Percentiles rank a stretch among this genome's conserved stretches.
Conservation (phyloP, 1,140 invertebrate species). For the Aphaenogaster ashmeadi region DNA sequence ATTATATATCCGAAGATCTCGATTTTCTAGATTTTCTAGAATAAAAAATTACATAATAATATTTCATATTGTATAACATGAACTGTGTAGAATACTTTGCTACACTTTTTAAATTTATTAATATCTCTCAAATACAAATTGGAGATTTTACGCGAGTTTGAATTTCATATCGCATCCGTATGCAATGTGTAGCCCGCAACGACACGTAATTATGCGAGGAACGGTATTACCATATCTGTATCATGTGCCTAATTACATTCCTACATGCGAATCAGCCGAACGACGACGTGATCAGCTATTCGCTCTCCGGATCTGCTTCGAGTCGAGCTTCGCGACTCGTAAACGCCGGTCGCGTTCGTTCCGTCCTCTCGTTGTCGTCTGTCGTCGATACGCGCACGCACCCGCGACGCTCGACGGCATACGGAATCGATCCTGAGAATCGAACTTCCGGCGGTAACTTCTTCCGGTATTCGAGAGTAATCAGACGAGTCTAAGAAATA, state of each 20-base stretch:
- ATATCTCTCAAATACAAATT: background rate
- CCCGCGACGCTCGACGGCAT: constrained; percentile 77
- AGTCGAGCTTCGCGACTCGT: constrained; percentile 40
- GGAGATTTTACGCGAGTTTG: constrained; percentile 1
- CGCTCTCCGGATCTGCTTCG: constrained; percentile 30
- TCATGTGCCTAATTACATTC: constrained; percentile 76
- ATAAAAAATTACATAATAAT: background rate
- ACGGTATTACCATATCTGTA: constrained; percentile 70
- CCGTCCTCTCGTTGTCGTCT: constrained; percentile 68
- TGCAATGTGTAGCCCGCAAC: constrained; percentile 5
- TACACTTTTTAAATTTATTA: background rate
- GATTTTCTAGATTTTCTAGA: background rate
- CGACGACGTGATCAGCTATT: constrained; percentile 50
- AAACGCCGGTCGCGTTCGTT: constrained; percentile 63
- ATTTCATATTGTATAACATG: background rate
- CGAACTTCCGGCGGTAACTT: constrained; percentile 80
- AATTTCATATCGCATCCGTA: constrained; percentile 25
- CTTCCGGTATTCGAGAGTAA: constrained; percentile 78
- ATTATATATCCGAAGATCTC: background rate
- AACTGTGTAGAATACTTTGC: background rate
- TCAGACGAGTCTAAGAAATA: constrained; percentile 66
- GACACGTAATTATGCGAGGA: constrained; percentile 52
- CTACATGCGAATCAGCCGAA: constrained; percentile 52
- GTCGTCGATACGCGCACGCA: constrained; percentile 80
- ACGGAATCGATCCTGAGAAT: constrained; percentile 84